These are phyloP conservation scores for Goniozus legneri DNA, from an alignment of 1,140 invertebrate genomes.

Conservation along the genomic window DNA sequence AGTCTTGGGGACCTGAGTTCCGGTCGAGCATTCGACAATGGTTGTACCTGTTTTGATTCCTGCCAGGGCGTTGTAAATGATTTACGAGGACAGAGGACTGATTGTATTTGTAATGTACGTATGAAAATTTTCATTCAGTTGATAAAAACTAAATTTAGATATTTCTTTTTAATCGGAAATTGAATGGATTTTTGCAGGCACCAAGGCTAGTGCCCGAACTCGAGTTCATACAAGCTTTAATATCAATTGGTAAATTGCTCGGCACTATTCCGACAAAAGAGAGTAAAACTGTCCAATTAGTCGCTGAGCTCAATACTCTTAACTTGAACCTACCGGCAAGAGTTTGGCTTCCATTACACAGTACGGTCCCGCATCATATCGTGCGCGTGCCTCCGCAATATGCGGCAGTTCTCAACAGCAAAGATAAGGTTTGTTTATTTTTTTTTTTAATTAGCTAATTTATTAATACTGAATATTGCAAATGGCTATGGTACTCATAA, in stretches of 20 bases:
- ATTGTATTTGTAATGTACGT: constrained; percentile 73
- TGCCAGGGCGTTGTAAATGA: constrained; percentile 74
- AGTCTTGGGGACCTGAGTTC: constrained; percentile 88
- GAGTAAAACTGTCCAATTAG: constrained; percentile 82
- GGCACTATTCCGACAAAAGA: constrained; percentile 92
- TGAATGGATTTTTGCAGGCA: constrained; percentile 66
- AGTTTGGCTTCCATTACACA: constrained; percentile 92
- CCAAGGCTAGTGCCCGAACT: constrained; percentile 79
- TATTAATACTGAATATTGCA: too few species aligned
- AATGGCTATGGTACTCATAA: too few species aligned
- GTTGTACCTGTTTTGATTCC: constrained; percentile 83
- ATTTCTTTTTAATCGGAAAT: too few species aligned
- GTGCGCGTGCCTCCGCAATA: constrained; percentile 90
- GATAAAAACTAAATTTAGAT: constrained; percentile 1
- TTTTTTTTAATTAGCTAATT: neutral
- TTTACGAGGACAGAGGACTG: constrained; percentile 66
- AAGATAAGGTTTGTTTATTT: constrained; percentile 78
- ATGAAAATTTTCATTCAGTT: constrained; percentile 5
- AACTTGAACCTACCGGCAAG: constrained; percentile 96
- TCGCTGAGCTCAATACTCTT: constrained; percentile 87
- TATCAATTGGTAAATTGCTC: constrained; percentile 86
- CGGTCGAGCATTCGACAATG: constrained; percentile 93
- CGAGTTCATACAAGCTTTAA: constrained; percentile 83
- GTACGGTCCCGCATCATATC: constrained; percentile 73
- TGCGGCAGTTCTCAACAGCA: constrained; percentile 96